Percentiles rank a stretch among this genome's conserved stretches.
Evolutionary conservation across 2,888 invertebrate species (phyloP).

Genomic region (Epistrophella euchroma): DNA sequence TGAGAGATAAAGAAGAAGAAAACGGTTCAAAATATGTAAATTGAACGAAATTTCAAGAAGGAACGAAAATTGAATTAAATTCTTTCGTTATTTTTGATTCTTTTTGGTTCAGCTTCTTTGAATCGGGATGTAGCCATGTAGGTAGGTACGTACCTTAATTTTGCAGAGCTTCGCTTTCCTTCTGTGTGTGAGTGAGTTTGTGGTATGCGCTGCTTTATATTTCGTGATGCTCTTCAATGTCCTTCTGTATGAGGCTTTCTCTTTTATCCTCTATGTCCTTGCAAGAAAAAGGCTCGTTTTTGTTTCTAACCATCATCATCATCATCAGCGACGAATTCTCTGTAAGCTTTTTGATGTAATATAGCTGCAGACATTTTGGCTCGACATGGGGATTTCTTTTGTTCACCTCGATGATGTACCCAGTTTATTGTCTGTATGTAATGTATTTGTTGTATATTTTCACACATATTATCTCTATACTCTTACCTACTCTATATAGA

Average conservation of each 20-base stretch:
- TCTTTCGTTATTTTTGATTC: not conserved
- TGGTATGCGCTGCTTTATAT: not conserved
- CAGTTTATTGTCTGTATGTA: not conserved
- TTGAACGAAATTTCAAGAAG: constrained; percentile 11
- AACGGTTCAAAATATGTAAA: constrained; percentile 4
- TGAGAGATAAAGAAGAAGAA: not conserved
- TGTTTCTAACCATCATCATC: not conserved
- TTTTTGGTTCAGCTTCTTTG: not conserved
- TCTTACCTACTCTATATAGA: not conserved
- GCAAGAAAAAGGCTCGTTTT: constrained; percentile 50
- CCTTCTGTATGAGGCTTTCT: constrained; percentile 53
- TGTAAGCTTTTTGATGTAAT: constrained; percentile 57
- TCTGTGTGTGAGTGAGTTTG: not conserved
- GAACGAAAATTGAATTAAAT: constrained; percentile 11
- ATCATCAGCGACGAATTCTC: constrained; percentile 15
- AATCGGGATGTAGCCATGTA: not conserved
- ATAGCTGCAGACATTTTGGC: constrained; percentile 72
- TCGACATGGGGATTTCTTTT: constrained; percentile 71
- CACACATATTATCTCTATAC: not conserved
- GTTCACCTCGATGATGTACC: constrained; percentile 30
- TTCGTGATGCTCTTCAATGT: constrained; percentile 27
- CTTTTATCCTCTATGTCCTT: constrained; percentile 51
- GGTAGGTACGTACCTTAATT: not conserved
- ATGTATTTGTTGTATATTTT: not conserved
- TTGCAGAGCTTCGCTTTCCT: constrained; percentile 3